A percentile compares a stretch with the other conserved stretches of the same genome.
Conservation (phyloP, 2,797 vertebrate species). For the Enteromius radiatus region DNA sequence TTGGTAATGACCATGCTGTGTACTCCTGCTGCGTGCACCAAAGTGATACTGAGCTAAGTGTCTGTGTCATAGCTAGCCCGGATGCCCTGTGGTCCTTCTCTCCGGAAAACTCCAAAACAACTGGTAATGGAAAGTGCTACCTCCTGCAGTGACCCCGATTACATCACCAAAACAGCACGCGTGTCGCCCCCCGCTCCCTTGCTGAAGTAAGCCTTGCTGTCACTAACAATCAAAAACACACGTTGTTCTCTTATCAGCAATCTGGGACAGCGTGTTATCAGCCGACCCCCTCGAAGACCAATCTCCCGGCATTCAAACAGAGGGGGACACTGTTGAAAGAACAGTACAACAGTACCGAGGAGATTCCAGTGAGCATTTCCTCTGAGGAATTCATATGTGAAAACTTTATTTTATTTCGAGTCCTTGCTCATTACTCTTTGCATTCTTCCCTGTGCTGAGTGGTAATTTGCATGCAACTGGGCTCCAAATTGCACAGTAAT, state of each 20-base stretch:
- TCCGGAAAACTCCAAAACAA: conserved; percentile 67
- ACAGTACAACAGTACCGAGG: conserved; percentile 25
- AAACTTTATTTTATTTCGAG: conserved; percentile 57
- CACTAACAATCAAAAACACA: conserved; percentile 34
- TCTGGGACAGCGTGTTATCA: conserved; percentile 47
- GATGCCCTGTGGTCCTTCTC: conserved; percentile 30
- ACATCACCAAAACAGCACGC: conserved; percentile 51
- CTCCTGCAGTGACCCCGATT: conserved; percentile 57
- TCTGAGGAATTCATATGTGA: conserved; percentile 52
- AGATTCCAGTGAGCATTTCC: conserved; percentile 35
- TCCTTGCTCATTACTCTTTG: conserved; percentile 64
- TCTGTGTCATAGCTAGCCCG: conserved; percentile 42
- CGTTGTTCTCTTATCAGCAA: conserved; percentile 37
- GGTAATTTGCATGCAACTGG: conserved; percentile 65
- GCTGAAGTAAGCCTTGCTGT: conserved; percentile 43
- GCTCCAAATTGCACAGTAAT: conserved; percentile 71
- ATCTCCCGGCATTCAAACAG: conserved; percentile 30
- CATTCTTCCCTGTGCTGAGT: conserved; percentile 60
- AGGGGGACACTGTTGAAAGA: conserved; percentile 1
- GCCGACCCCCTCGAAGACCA: conserved; percentile 32
- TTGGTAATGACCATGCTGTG: conserved; percentile 47
- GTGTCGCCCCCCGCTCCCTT: conserved; percentile 18
- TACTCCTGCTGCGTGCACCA: conserved; percentile 10
- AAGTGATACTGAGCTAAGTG: conserved; percentile 54
- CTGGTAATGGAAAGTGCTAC: conserved; percentile 62